Conservation (phyloP, 2,888 invertebrate genomes). For the Chloroclystis v-ata region DNA sequence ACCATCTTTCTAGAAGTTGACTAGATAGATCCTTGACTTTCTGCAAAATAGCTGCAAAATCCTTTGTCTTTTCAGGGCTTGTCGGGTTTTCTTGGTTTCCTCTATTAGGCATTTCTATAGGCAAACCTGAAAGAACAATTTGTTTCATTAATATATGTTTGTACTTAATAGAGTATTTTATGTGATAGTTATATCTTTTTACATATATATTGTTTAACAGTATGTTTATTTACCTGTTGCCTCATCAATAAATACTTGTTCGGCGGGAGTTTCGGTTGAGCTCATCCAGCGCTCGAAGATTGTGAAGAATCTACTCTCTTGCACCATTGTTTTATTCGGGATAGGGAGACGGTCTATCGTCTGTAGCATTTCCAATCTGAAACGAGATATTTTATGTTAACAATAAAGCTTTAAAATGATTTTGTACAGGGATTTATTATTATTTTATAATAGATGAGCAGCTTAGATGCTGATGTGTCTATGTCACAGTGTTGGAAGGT, state of each 20-base stretch:
- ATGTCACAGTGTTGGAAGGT: too few species aligned
- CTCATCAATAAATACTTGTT: conserved; percentile 59
- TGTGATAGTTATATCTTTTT: background rate
- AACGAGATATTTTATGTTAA: too few species aligned
- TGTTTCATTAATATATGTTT: too few species aligned
- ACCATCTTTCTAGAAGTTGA: conserved; percentile 86
- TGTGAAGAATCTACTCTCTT: conserved; percentile 92
- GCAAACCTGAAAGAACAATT: conserved; percentile 48
- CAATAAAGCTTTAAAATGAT: too few species aligned
- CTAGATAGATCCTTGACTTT: conserved; percentile 79
- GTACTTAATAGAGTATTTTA: too few species aligned
- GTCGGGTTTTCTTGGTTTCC: conserved; percentile 37
- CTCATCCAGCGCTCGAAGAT: conserved; percentile 91
- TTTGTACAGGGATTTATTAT: too few species aligned
- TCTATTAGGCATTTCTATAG: conserved; percentile 52
- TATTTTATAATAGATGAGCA: too few species aligned
- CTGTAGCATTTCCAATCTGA: conserved; percentile 86
- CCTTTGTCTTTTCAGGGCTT: conserved; percentile 53
- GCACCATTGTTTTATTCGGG: conserved; percentile 93
- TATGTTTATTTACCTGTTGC: conserved; percentile 52
- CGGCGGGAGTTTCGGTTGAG: conserved; percentile 47
- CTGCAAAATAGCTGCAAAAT: conserved; percentile 51
- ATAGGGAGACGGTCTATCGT: conserved; percentile 92
- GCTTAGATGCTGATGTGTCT: too few species aligned
- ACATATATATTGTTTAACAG: background rate